Conservation (phyloP, 2,888 invertebrate genomes). For the Branchellion lobata region DNA sequence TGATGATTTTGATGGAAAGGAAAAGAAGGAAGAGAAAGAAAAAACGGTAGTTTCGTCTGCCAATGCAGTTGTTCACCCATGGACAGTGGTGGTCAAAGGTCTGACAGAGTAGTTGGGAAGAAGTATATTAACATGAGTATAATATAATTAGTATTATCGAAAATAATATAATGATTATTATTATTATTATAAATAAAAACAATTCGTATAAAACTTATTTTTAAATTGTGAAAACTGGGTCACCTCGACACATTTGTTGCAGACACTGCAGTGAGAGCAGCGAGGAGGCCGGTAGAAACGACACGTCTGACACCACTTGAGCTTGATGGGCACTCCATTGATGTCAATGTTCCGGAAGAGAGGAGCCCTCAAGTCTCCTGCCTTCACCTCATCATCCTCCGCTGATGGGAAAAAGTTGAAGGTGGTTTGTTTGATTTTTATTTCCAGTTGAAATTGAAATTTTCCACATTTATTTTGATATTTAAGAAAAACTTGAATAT, state of each 20-base stretch:
- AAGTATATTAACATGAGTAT: constrained; percentile 64
- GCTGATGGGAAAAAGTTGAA: too few species aligned
- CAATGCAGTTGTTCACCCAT: constrained; percentile 67
- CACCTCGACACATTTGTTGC: constrained; percentile 83
- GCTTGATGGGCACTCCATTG: constrained; percentile 94
- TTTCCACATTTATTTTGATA: constrained; percentile 62
- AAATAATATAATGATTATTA: neutral
- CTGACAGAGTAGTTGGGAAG: too few species aligned
- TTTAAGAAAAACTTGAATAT: constrained; percentile 30
- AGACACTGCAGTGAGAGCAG: constrained; percentile 97
- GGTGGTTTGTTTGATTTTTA: neutral
- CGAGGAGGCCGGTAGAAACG: constrained; percentile 98
- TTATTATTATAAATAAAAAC: too few species aligned
- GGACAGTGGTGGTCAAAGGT: constrained; percentile 98
- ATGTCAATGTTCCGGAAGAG: constrained; percentile 96
- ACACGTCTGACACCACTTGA: constrained; percentile 99
- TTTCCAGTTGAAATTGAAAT: neutral
- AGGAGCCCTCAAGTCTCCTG: constrained; percentile 89
- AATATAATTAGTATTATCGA: neutral
- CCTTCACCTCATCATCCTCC: constrained; percentile 66
- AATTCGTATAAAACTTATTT: neutral
- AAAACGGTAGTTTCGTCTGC: constrained; percentile 90
- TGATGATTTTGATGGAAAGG: constrained; percentile 93
- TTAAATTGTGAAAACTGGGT: neutral
- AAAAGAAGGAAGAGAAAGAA: constrained; percentile 98